phyloP scores from a whole-genome alignment of 1,140 invertebrate species.

The Ceratina japonica region DNA sequence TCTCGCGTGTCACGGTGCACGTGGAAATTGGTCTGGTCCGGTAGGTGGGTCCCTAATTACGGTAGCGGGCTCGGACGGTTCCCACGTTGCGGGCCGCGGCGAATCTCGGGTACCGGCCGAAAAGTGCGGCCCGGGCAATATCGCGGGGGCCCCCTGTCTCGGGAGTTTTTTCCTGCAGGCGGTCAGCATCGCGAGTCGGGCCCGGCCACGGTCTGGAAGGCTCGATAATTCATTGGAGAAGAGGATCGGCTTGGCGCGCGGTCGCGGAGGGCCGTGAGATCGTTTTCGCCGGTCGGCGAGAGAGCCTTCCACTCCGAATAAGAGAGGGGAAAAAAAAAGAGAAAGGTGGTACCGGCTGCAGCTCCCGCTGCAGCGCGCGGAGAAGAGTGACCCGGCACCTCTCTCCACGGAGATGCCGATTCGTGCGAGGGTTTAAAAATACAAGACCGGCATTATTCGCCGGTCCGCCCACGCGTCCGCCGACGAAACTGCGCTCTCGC shows the following conservation, averaged over 20 bases:
- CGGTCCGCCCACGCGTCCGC: constrained; percentile 67
- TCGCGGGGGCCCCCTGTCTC: constrained; percentile 32
- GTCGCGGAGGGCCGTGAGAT: constrained; percentile 55
- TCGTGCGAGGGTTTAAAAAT: constrained; percentile 65
- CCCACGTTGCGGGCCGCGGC: constrained; percentile 29
- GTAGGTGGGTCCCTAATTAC: constrained; percentile 20
- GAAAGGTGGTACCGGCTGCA: constrained; percentile 45
- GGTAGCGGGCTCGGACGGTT: constrained; percentile 25
- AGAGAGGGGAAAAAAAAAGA: constrained; percentile 55
- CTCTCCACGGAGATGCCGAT: constrained; percentile 37
- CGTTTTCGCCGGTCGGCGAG: constrained; percentile 57
- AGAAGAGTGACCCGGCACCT: constrained; percentile 50
- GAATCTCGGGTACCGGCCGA: constrained; percentile 35
- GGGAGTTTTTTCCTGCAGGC: constrained; percentile 43
- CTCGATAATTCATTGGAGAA: constrained; percentile 64
- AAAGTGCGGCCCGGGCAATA: constrained; percentile 39
- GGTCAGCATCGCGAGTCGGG: constrained; percentile 16
- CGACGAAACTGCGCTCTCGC: constrained; percentile 60
- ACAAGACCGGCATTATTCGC: constrained; percentile 66
- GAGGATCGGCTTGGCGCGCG: constrained; percentile 40
- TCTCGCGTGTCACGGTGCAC: not conserved
- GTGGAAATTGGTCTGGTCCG: constrained; percentile 3
- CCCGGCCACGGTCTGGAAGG: constrained; percentile 48
- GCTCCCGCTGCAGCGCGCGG: constrained; percentile 31
- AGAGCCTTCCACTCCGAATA: constrained; percentile 33